Base-by-base conservation (phyloP, 1,140 invertebrate species). In the Epicauta chinensis region DNA sequence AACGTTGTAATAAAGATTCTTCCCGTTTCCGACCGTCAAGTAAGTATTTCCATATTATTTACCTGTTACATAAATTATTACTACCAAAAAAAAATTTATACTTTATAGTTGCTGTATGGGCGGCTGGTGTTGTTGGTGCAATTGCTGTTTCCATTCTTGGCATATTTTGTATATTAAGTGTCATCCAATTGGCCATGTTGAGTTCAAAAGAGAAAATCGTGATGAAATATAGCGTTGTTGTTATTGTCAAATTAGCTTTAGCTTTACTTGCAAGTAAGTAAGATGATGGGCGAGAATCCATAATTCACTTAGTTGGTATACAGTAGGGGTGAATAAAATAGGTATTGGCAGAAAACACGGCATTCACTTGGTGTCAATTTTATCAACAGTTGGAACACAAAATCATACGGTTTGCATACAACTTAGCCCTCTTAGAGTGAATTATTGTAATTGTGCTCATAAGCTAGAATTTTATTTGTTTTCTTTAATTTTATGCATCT, bases 151-250 rank as follows among this genome's bases (percentile, higher is more conserved):
- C 80, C 10, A 65, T 84, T 17, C 73, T 91, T 47, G 87, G 81
- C 4, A 71, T 88, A 16, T 84, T 89, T 69, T 87, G 86, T 65
- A 72, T 87, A 37, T 69, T 90, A 34, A 84, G 85, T 14, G 78
- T 91, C 46, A 75, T 91, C 23, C 87, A 91, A 70, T 75, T 91
- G 38, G 84, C 88, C 34, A 91, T 91, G 87, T 81, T 90, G 56
- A 84, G 83, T 31, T 88, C 86, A 34, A 84, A 83, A 64, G 88
- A 90, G 66, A 80, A 82, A 63, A 81, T 90, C 16, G 79, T 85
- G 34, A 72, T 90, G 63, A 81, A 82, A 56, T 91, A 90, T 69
- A 83, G 79, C 40, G 75, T 80, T 39, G 79, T 83, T 10, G 78
- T 91, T 38, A 83, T 88, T 67, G 72, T 80, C 56, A 91, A 91